Conservation (phyloP, 2,797 vertebrate genomes). For the Agapornis canus region DNA sequence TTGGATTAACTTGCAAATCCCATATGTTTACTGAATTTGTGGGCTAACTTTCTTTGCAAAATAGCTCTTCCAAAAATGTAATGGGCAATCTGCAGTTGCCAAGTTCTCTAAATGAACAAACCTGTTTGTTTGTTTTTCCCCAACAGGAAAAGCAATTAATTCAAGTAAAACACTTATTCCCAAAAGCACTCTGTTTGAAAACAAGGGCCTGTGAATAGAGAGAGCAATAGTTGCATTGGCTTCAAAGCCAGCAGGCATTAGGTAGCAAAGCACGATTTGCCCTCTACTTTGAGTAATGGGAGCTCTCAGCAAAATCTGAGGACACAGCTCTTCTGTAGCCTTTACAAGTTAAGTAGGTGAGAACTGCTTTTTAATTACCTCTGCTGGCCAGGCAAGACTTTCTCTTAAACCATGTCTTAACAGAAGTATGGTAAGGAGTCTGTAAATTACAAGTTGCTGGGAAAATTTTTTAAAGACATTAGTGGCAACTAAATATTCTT, state of each 20-base stretch:
- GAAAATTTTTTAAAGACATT: neutral
- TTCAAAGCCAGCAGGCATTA: neutral
- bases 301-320: neutral
- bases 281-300: neutral
- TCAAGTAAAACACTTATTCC: slow-evolving; percentile 36
- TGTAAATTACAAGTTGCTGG: neutral
- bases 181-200: slow-evolving; percentile 15
- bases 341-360: neutral
- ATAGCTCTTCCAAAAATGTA: neutral
- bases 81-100: neutral
- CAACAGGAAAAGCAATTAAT: slow-evolving; percentile 41
- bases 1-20: slow-evolving; percentile 31
- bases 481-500: neutral
- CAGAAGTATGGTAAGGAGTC: neutral
- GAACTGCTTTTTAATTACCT: slow-evolving; percentile 8
- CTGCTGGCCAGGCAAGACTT: neutral
- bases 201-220: slow-evolving; percentile 10
- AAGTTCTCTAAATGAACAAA: slow-evolving; percentile 41
- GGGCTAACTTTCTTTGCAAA: slow-evolving; percentile 7
- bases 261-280: neutral
- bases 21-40: neutral
- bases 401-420: neutral
- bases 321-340: neutral
- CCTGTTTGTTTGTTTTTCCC: slow-evolving; percentile 23
- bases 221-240: neutral